Conservation (phyloP, 2,113 vertebrate genomes). For the Clarias macrocephalus region DNA sequence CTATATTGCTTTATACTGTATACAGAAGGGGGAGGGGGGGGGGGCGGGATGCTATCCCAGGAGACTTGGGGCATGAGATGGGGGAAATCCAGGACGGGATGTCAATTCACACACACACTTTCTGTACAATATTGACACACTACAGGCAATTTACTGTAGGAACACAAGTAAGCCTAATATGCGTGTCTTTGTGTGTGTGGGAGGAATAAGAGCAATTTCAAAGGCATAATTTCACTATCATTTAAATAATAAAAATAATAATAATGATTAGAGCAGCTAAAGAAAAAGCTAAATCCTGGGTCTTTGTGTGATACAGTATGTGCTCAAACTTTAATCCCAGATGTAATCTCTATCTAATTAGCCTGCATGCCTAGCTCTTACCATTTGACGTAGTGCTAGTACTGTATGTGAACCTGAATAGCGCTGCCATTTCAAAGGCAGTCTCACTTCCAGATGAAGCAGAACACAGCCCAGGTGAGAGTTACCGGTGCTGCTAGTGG, state of each 20-base stretch:
- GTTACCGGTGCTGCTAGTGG: not conserved
- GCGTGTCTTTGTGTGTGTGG: too few species aligned
- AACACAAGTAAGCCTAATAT: too few species aligned
- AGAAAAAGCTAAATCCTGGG: not conserved
- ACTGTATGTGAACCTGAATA: not conserved
- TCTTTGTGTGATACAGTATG: slow-evolving; percentile 4
- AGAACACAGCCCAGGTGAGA: slow-evolving; percentile 32
- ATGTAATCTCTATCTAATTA: slow-evolving; percentile 45
- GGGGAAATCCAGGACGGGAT: too few species aligned
- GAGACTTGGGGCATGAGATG: too few species aligned
- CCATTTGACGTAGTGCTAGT: not conserved
- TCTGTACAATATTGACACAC: too few species aligned
- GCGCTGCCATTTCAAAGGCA: slow-evolving; percentile 8
- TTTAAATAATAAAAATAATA: not conserved
- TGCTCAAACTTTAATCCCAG: slow-evolving; percentile 26
- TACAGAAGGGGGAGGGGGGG: too few species aligned
- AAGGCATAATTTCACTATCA: not conserved
- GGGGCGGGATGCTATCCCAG: too few species aligned
- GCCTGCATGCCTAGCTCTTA: not conserved
- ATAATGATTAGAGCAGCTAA: not conserved
- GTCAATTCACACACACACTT: too few species aligned
- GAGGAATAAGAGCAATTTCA: not conserved
- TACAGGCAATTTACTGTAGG: too few species aligned
- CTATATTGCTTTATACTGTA: too few species aligned
- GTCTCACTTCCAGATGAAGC: slow-evolving; percentile 22